Percentiles rank a stretch among this genome's conserved stretches.
phyloP scores from a whole-genome alignment of 2,888 invertebrate genomes.

The Nycteola revayana region DNA sequence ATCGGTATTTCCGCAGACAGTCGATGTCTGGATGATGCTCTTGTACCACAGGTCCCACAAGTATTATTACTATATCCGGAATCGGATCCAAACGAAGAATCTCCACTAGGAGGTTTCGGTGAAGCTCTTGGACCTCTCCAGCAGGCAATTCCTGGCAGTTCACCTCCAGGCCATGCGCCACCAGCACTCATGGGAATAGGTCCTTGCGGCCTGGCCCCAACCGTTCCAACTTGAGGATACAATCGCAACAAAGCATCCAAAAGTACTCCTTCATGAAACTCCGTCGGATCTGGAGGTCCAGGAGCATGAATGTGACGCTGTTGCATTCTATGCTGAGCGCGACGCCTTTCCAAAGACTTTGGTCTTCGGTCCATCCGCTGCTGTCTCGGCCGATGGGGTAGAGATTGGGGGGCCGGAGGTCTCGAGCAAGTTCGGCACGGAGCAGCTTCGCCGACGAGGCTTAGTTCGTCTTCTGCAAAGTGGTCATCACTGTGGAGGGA shows the following conservation, averaged over 20 bases:
- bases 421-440: constrained; percentile 77
- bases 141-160: constrained; percentile 81
- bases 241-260: constrained; percentile 87
- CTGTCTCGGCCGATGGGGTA: constrained; percentile 82
- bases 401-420: constrained; percentile 71
- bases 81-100: constrained; percentile 91
- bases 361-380: constrained; percentile 83
- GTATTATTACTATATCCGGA: constrained; percentile 93
- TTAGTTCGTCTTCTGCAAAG: constrained; percentile 92
- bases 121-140: constrained; percentile 79
- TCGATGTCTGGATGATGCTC: constrained; percentile 78
- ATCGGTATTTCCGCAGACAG: constrained; percentile 76
- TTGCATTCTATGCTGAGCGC: constrained; percentile 71
- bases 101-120: constrained; percentile 85
- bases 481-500: constrained; percentile 89
- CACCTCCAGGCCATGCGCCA: constrained; percentile 87
- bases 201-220: constrained; percentile 77
- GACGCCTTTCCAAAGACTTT: constrained; percentile 76
- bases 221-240: constrained; percentile 87
- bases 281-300: constrained; percentile 87
- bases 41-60: constrained; percentile 85
- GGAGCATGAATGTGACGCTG: constrained; percentile 83
- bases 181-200: constrained; percentile 80
- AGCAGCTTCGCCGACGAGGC: constrained; percentile 73
- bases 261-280: constrained; percentile 91